Conservation (phyloP, 2,113 vertebrate species). For the Antigone vipio region DNA sequence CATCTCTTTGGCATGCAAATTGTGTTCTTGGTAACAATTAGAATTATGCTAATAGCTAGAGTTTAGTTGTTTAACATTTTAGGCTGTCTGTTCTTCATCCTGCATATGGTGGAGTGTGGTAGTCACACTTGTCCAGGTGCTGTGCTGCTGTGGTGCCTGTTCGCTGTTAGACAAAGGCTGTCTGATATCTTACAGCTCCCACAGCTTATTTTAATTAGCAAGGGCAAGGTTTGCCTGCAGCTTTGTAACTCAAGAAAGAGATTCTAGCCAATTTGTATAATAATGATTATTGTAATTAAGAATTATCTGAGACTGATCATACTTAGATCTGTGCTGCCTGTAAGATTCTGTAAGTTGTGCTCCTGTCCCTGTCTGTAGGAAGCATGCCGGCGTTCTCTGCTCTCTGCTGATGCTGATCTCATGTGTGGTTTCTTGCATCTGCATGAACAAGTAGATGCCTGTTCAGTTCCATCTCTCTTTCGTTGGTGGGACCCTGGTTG, state of each 20-base stretch:
- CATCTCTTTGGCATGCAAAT: background rate
- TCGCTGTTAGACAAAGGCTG: background rate
- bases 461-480: background rate
- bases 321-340: background rate
- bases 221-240: background rate
- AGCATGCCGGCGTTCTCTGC: background rate
- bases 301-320: background rate
- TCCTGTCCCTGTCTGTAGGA: background rate
- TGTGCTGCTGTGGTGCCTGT: background rate
- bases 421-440: background rate
- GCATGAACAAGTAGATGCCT: background rate
- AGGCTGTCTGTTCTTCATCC: background rate
- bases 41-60: background rate
- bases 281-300: background rate
- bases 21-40: background rate
- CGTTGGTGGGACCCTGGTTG: background rate
- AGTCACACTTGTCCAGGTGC: rapidly evolving
- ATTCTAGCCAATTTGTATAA: background rate
- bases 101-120: background rate
- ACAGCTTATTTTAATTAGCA: background rate
- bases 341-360: background rate
- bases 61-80: background rate
- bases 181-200: background rate
- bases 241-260: background rate
- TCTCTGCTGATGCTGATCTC: background rate